Evolutionary conservation across 2,113 vertebrate genomes (phyloP).

Genomic region (Sturnus vulgaris): DNA sequence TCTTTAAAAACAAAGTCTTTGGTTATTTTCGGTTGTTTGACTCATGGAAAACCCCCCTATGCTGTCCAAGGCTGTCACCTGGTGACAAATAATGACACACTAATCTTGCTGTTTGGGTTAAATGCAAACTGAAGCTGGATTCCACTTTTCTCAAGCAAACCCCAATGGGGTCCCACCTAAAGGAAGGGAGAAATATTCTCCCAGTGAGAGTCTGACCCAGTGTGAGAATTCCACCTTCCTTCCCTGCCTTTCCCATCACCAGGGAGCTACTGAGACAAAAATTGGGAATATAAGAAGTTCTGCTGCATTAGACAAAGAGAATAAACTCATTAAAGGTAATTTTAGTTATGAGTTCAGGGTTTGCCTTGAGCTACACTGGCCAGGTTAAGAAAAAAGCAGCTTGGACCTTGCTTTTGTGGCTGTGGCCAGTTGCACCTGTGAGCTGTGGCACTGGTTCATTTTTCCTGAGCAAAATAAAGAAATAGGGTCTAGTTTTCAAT

Average conservation of each 20-base stretch:
- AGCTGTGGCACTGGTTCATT: neutral
- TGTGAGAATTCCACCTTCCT: neutral
- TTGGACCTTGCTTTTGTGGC: rapidly evolving
- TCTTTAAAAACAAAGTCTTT: neutral
- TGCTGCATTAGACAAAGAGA: neutral
- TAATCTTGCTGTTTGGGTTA: neutral
- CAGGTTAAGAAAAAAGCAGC: neutral
- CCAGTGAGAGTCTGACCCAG: neutral
- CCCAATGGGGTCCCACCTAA: neutral
- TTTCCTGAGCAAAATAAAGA: neutral
- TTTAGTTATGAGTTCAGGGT: neutral
- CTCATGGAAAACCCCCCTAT: rapidly evolving
- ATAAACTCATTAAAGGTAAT: neutral
- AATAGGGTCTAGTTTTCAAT: neutral
- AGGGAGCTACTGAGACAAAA: neutral
- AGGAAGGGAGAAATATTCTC: neutral
- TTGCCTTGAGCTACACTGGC: neutral
- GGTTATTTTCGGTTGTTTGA: neutral
- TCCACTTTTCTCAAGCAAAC: neutral
- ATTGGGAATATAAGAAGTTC: neutral
- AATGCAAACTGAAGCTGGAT: neutral
- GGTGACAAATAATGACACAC: neutral
- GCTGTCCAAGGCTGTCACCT: neutral
- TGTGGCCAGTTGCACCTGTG: rapidly evolving
- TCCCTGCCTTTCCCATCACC: neutral